Percentiles rank a stretch among this genome's conserved stretches.
phyloP scores from a whole-genome alignment of 2,888 invertebrate genomes.

The Andrena trimmerana region DNA sequence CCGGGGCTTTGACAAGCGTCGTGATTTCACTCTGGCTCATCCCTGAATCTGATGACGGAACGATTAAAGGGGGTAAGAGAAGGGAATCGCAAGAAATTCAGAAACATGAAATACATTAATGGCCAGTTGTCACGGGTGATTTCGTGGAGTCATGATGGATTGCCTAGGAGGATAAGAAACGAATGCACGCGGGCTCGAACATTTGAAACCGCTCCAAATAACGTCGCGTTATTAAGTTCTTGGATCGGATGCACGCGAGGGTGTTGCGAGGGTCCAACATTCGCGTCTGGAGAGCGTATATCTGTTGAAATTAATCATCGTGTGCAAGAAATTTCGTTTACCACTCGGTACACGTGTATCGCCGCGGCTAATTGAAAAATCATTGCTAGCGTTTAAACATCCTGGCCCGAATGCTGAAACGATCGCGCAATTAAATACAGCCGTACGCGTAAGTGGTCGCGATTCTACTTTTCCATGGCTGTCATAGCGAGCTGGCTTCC shows the following conservation, averaged over 20 bases:
- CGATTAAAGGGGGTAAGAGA: constrained; percentile 18
- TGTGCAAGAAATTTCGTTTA: constrained; percentile 5
- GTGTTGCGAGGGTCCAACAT: constrained; percentile 42
- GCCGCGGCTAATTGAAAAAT: constrained; percentile 3
- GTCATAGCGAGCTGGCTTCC: constrained; percentile 35
- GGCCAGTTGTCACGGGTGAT: constrained; percentile 55
- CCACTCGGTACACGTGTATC: neutral
- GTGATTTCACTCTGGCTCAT: neutral
- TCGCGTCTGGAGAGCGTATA: constrained; percentile 41
- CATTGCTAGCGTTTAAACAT: neutral
- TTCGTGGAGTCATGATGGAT: constrained; percentile 60
- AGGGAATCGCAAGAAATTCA: constrained; percentile 13
- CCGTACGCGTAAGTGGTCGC: constrained; percentile 13
- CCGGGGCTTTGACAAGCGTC: neutral
- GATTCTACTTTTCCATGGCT: constrained; percentile 41
- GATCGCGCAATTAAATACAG: neutral
- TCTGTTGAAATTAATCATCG: constrained; percentile 45
- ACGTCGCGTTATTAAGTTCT: constrained; percentile 59
- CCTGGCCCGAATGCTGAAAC: neutral
- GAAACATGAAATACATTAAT: constrained; percentile 58
- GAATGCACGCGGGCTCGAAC: constrained; percentile 30
- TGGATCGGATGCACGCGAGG: constrained; percentile 51
- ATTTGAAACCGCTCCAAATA: constrained; percentile 66
- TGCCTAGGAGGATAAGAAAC: constrained; percentile 58
- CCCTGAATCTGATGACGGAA: constrained; percentile 26